Evolutionary conservation across 2,113 vertebrate genomes (phyloP), one percentile per base, ranked within the genome.

Genomic region (Scortum barcoo): DNA sequence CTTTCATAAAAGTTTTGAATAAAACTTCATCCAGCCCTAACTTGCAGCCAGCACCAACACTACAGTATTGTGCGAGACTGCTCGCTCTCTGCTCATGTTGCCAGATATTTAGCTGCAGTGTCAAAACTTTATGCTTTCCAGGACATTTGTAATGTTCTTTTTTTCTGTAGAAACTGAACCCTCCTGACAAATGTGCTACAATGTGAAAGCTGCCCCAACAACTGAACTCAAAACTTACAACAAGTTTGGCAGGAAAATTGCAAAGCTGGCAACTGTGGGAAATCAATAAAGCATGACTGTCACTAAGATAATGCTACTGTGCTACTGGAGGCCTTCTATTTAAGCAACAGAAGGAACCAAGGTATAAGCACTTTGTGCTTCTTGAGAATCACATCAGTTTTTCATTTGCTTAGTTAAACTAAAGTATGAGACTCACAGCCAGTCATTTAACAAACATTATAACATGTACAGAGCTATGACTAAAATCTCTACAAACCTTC

Each of bases 61-160:
- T 46, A 1, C 7, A 44, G 1, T 2, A 4, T 9, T 44, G 24
- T 46, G 66, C 26, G 53, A 51, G 51, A 19, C 16, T n/a, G 58
- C 36, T 60, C 69, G 24, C 80, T 38, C 65, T 65, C 20, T 24
- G 33, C 63, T 74, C 44, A 20, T 16, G 40, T 42, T 72, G 42
- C 62, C 60, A 72, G 19, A 67, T 53, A 72, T 80, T 78, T 76
- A 72, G 66, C 65, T 61, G 38, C 16, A 13, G 28, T 67, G 66
- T 79, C 65, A 36, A 71, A 60, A 26, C n/a, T 12, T 40, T 22
- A 48, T 24, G 46, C 36, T 66, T 60, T 65, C 24, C 38, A n/a
- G 38, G 30, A 44, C 44, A 61, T 44, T 74, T 57, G 26, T 53
- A 53, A 56, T 74, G 7, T 72, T 46, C 20, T 48, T n/a, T 75